A percentile compares a stretch with the other conserved stretches of the same genome.
Conservation (phyloP, 2,113 vertebrate genomes). For the crab-eating macaque (Macaca fascicularis) region DNA sequence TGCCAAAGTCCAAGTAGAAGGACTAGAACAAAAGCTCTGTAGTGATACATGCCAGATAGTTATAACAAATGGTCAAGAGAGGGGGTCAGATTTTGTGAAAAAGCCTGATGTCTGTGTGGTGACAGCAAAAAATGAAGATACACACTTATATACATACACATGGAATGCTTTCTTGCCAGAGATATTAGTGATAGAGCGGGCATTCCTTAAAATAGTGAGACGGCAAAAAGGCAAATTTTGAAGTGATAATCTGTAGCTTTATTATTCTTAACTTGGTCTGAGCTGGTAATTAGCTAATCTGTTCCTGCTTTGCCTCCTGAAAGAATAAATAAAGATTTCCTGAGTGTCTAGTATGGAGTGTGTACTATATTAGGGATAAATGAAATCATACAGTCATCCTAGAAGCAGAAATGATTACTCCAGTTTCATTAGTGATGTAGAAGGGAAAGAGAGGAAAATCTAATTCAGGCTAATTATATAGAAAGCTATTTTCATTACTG, state of each 20-base stretch:
- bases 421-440: neutral
- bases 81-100: neutral
- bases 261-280: neutral
- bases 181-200: neutral
- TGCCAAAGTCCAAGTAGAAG: neutral
- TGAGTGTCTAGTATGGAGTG: neutral
- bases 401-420: neutral
- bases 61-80: neutral
- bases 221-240: neutral
- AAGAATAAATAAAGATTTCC: neutral
- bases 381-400: neutral
- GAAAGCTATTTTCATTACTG: neutral
- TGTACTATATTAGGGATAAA: neutral
- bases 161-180: neutral
- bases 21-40: neutral
- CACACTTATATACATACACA: neutral
- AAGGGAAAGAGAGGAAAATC: neutral
- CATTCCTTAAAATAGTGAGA: neutral
- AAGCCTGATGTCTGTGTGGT: neutral
- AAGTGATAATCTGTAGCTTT: neutral
- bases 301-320: neutral
- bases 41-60: neutral
- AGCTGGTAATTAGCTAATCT: neutral
- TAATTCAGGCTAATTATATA: neutral
- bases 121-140: neutral